Evolutionary conservation across 2,888 invertebrate species (phyloP).

Genomic region (Stenodera caucasica): DNA sequence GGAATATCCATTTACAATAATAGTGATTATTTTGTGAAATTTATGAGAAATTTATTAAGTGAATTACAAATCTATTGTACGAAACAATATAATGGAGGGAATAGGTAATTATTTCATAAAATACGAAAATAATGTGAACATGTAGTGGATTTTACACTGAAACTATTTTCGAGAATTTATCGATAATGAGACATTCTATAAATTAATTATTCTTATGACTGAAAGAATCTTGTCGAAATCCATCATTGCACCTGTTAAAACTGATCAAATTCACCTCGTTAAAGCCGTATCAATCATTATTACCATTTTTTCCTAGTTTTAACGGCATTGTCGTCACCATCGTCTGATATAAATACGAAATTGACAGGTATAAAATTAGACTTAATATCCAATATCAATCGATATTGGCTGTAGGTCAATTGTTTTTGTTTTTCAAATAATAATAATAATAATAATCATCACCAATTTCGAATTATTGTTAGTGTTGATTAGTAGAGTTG

Average conservation of each 20-base stretch:
- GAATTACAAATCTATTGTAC: neutral
- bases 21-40: too few species aligned
- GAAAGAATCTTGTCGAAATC: conserved; percentile 5
- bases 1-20: too few species aligned
- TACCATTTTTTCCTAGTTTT: conserved; percentile 10
- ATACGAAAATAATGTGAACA: neutral
- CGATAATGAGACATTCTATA: too few species aligned
- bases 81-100: neutral
- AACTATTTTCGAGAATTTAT: too few species aligned
- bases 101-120: neutral
- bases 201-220: too few species aligned
- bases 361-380: neutral
- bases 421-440: too few species aligned
- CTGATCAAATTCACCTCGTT: conserved; percentile 24
- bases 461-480: neutral
- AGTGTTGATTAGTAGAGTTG: neutral
- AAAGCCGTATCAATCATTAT: conserved; percentile 29
- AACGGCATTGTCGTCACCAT: neutral
- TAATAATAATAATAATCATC: too few species aligned
- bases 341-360: neutral
- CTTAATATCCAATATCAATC: neutral
- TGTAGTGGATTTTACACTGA: neutral
- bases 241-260: conserved; percentile 3
- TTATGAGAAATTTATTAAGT: neutral
- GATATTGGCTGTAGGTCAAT: neutral